Evolutionary conservation across 1,140 invertebrate species (phyloP), one percentile per base, ranked within the genome.

Genomic region (Rhyzopertha dominica): DNA sequence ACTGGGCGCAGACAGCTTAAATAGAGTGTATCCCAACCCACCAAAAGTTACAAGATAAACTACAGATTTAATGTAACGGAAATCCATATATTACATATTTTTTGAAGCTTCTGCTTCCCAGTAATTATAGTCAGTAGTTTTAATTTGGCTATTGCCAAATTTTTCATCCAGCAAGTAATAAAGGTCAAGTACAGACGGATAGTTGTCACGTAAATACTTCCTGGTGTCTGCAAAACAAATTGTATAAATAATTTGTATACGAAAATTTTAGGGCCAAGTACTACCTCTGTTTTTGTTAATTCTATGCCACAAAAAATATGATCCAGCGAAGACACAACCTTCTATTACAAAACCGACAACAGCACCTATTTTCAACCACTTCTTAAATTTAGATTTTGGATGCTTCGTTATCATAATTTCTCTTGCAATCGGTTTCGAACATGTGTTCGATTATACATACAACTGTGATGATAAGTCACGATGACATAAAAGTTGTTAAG

Each of bases 161-260:
- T 62, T 63, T 56, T 79, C 77, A 25, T 76, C 77, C n/a, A 78
- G 46, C 53, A 66, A 67, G 56, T 81, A 81, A 56, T 78, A 81
- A 12, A 71, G 68, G 53, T 79, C 74, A 29, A 81, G 58, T n/a
- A 75, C 61, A 54, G 68, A 73, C 22, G 75, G 76, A 58, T 71
- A 78, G 47, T 80, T 80, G 31, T 76, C 70, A 59, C 70, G 62
- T 49, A 79, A 73, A 52, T 77, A 77, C 29, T 71, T 60, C 13
- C 78, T 72, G 49, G 77, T 78, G 59, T 79, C 78, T 80, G 60
- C 10, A 69, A 55, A 34, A 61, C 12, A 68, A 56, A 34, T 41
- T n/a, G 38, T 45, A 50, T 47, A 42, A 17, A 43, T 39, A 19
- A 30, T 40, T 34, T 17, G 28, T 20, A 40, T 18, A 19, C 2